phyloP scores from a whole-genome alignment of 2,888 invertebrate genomes.

The Tinea trinotella region DNA sequence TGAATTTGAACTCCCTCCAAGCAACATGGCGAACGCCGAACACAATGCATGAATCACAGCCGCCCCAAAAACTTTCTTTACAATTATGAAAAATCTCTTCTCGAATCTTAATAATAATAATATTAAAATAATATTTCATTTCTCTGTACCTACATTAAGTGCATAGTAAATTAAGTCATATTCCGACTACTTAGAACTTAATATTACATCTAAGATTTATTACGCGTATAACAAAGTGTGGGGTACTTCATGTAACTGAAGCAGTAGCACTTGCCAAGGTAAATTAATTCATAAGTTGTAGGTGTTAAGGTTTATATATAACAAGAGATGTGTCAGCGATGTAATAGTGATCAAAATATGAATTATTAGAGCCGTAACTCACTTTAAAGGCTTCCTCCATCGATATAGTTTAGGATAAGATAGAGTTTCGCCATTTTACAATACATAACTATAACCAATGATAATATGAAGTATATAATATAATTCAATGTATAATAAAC shows the following conservation, averaged over 20 bases:
- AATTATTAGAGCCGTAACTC: conserved; percentile 8
- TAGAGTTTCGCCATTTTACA: not conserved
- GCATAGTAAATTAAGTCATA: not conserved
- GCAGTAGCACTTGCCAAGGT: not conserved
- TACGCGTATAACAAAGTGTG: not conserved
- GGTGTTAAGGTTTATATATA: not conserved
- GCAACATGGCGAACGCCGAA: no score
- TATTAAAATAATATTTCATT: not conserved
- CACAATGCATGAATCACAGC: no score
- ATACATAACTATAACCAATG: no score
- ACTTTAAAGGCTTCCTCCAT: conserved; percentile 11
- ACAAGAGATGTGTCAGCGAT: not conserved
- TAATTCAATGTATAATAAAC: no score
- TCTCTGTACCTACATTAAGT: not conserved
- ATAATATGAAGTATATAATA: no score
- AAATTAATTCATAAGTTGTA: not conserved
- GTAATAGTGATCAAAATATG: conserved; percentile 8
- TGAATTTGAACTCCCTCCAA: no score
- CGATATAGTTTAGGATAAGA: conserved; percentile 3
- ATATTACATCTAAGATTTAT: not conserved
- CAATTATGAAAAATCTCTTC: no score
- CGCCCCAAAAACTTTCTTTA: no score
- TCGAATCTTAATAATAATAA: no score
- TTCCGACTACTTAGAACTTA: not conserved
- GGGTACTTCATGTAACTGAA: not conserved